These are phyloP conservation scores for Eueides isabella DNA, from an alignment of 1,140 invertebrate genomes.

Conservation along the genomic window DNA sequence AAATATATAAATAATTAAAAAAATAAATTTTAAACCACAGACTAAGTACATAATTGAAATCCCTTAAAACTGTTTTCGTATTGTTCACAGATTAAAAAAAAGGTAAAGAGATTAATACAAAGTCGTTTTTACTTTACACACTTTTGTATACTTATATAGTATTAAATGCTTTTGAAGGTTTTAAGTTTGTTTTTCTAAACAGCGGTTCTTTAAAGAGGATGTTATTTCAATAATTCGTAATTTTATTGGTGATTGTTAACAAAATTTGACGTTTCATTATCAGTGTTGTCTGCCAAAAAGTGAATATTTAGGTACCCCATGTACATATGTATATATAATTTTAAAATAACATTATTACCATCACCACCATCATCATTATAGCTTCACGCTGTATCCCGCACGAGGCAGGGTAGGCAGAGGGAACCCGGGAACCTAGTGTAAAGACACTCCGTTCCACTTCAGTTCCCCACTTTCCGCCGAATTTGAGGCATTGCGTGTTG, in stretches of 20 bases:
- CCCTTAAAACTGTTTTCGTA: slow-evolving; percentile 31
- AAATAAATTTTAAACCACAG: background rate
- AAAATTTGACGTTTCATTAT: background rate
- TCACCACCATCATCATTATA: background rate
- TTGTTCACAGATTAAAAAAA: slow-evolving; percentile 15
- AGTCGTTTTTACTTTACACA: background rate
- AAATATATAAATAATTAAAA: background rate
- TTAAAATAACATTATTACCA: too few relatives aligned
- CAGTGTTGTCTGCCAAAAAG: background rate
- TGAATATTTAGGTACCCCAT: background rate
- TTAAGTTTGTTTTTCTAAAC: slow-evolving; percentile 2
- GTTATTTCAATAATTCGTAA: background rate
- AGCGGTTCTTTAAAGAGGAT: background rate
- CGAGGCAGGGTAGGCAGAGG: background rate
- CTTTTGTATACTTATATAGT: background rate
- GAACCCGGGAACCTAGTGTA: background rate
- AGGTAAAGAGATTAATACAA: background rate
- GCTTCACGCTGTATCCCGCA: background rate
- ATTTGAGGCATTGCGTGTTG: background rate
- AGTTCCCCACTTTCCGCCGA: too few relatives aligned
- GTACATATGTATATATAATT: too few relatives aligned
- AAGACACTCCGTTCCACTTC: background rate
- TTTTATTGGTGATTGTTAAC: too few relatives aligned
- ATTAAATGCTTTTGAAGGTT: background rate
- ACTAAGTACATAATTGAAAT: slow-evolving; percentile 20